phyloP scores from a whole-genome alignment of 2,113 vertebrate species.

The Tychaedon coryphoeus region DNA sequence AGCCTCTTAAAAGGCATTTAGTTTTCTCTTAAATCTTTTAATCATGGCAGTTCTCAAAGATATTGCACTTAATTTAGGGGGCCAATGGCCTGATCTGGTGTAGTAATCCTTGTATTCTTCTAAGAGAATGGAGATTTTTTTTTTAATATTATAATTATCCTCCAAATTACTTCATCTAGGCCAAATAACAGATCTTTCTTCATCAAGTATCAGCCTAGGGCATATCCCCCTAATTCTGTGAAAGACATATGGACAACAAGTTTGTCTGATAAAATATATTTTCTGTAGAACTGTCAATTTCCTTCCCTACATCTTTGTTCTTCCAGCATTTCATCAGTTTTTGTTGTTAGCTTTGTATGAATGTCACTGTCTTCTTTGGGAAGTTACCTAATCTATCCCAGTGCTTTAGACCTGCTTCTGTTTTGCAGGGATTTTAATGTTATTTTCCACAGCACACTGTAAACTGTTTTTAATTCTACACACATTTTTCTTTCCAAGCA shows the following conservation, averaged over 20 bases:
- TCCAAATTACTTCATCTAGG: not conserved
- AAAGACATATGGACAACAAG: not conserved
- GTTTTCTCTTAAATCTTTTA: not conserved
- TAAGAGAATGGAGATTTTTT: not conserved
- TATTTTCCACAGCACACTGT: not conserved
- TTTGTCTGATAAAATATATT: not conserved
- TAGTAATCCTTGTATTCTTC: not conserved
- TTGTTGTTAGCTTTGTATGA: not conserved
- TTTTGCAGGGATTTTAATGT: not conserved
- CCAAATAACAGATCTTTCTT: not conserved
- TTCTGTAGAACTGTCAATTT: not conserved
- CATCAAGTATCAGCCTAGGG: not conserved
- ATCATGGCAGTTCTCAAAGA: not conserved
- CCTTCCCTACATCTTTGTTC: not conserved
- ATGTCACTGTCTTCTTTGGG: not conserved
- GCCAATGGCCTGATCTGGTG: not conserved
- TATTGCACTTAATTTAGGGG: not conserved
- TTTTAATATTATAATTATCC: not conserved
- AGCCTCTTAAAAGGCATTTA: not conserved
- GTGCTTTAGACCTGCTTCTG: not conserved
- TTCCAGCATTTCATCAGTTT: not conserved
- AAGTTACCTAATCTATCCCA: not conserved
- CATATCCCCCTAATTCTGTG: not conserved
- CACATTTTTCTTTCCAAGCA: not conserved
- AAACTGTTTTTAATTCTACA: not conserved